phyloP scores from a whole-genome alignment of 2,797 vertebrate species.

The Hydrophis major region DNA sequence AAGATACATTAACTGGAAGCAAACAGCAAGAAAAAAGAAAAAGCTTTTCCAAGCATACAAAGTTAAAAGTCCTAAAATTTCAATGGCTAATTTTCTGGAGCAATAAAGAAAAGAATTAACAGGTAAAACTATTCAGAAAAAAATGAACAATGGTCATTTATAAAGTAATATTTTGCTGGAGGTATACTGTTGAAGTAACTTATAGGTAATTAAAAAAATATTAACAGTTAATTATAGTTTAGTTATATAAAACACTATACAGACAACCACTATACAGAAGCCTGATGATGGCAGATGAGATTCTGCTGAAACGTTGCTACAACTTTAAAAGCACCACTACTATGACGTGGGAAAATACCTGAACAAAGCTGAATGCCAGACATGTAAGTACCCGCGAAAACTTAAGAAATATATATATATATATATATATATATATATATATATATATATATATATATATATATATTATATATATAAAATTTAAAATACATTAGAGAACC shows the following conservation, averaged over 20 bases:
- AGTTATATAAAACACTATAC: background rate
- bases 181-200: background rate
- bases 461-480: too few relatives aligned
- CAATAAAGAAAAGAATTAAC: background rate
- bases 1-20: background rate
- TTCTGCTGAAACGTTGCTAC: too few relatives aligned
- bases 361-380: too few relatives aligned
- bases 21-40: background rate
- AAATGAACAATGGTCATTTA: background rate
- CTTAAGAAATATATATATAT: too few relatives aligned
- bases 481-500: too few relatives aligned
- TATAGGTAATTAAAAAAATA: background rate
- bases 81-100: background rate
- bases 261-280: too few relatives aligned
- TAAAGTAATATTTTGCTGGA: background rate
- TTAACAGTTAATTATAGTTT: background rate
- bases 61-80: background rate
- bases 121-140: background rate
- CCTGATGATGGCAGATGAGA: too few relatives aligned
- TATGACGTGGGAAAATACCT: too few relatives aligned
- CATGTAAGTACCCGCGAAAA: too few relatives aligned
- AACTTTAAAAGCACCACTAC: too few relatives aligned
- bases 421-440: too few relatives aligned
- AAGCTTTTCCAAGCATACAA: background rate
- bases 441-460: background rate